phyloP scores from a whole-genome alignment of 2,113 vertebrate species.

The Pteropus alecto region DNA sequence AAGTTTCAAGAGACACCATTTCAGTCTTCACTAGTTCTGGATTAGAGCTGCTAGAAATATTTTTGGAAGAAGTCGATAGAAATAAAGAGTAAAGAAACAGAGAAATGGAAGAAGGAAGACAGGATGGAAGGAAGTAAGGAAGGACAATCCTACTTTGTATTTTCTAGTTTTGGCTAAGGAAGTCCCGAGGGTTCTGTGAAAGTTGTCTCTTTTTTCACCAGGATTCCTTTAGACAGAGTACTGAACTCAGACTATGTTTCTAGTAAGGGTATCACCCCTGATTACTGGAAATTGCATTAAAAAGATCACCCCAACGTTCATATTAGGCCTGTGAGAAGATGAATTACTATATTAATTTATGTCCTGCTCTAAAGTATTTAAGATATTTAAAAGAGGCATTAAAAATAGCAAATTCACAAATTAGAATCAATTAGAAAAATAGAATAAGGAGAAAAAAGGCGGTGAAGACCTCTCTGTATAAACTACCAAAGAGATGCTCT shows the following conservation, averaged over 20 bases:
- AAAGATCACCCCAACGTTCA: neutral
- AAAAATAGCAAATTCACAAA: neutral
- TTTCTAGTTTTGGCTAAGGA: neutral
- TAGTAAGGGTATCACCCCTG: neutral
- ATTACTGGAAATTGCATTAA: neutral
- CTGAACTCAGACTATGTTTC: neutral
- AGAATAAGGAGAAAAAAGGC: neutral
- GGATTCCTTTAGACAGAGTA: neutral
- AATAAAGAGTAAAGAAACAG: neutral
- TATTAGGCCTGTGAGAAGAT: neutral
- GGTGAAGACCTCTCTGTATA: neutral
- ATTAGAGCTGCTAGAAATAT: neutral
- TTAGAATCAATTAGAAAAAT: neutral
- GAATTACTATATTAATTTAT: neutral
- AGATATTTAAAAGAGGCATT: neutral
- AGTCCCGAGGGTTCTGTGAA: neutral
- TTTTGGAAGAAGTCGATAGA: neutral
- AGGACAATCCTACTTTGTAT: neutral
- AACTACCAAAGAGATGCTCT: neutral
- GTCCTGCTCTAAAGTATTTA: neutral
- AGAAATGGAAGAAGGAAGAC: neutral
- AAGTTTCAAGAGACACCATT: neutral
- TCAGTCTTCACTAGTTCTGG: neutral
- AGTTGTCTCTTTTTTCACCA: neutral
- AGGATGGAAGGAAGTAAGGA: neutral